Conservation (phyloP, 1,140 invertebrate species). For the Zaprionus ghesquierei region DNA sequence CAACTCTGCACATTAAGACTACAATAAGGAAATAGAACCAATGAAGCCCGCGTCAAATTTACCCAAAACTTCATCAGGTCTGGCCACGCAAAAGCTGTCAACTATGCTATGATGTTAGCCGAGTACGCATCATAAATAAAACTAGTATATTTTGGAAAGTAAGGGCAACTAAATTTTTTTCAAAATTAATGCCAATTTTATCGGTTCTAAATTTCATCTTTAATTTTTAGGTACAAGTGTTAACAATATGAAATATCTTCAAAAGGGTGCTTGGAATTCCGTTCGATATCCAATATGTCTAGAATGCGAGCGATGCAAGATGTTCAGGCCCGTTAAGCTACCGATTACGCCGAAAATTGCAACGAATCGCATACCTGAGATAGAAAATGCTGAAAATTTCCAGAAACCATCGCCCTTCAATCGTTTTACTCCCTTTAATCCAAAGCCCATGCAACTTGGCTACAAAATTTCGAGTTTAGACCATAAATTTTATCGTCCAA, state of each 20-base stretch:
- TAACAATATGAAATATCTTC: background rate
- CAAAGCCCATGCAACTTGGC: no score
- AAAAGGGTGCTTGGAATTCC: background rate
- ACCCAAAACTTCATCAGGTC: background rate
- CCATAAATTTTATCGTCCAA: no score
- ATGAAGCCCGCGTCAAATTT: no score
- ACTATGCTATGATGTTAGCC: background rate
- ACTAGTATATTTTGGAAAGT: background rate
- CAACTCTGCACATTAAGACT: background rate
- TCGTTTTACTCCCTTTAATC: no score
- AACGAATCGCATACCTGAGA: background rate
- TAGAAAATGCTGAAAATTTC: background rate
- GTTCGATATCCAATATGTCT: background rate
- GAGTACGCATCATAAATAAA: background rate
- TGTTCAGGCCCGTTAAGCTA: background rate
- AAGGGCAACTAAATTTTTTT: background rate
- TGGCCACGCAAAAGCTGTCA: background rate
- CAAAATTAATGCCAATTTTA: background rate
- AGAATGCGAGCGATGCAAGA: background rate
- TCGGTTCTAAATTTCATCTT: background rate
- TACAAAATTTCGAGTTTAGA: no score
- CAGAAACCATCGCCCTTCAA: background rate
- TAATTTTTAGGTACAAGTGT: background rate
- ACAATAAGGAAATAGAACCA: background rate
- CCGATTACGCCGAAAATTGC: background rate